phyloP scores from a whole-genome alignment of 2,113 vertebrate genomes.

The Lethenteron reissneri region DNA sequence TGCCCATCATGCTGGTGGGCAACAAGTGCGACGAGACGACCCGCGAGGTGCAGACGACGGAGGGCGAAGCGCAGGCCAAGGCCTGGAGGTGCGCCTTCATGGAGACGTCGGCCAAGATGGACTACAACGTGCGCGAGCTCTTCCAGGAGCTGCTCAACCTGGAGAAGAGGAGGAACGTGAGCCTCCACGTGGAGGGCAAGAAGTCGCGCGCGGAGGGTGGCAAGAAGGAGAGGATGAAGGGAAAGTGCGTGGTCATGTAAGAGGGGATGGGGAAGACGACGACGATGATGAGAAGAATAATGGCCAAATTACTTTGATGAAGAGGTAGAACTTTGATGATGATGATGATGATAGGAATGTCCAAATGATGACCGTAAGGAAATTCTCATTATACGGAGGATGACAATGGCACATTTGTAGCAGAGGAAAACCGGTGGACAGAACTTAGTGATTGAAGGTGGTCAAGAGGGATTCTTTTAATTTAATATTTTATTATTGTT shows the following conservation, averaged over 20 bases:
- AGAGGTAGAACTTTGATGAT: no score
- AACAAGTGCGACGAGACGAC: conserved; percentile 24
- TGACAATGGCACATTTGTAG: no score
- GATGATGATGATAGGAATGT: no score
- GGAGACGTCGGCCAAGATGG: conserved; percentile 28
- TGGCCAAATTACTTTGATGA: no score
- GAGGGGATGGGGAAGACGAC: neutral
- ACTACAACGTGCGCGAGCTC: conserved; percentile 29
- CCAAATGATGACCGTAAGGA: no score
- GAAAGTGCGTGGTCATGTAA: conserved; percentile 30
- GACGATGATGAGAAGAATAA: neutral
- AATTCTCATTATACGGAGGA: no score
- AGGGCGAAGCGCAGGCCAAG: conserved; percentile 21
- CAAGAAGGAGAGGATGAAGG: conserved; percentile 22
- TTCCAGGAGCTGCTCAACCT: conserved; percentile 27
- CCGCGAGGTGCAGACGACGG: conserved; percentile 21
- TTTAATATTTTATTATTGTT: no score
- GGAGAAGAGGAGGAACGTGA: conserved; percentile 22
- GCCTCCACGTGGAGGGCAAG: conserved; percentile 22
- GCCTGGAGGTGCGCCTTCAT: conserved; percentile 33
- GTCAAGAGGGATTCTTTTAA: no score
- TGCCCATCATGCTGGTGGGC: conserved; percentile 26
- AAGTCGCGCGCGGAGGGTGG: conserved; percentile 22
- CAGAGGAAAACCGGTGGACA: no score
- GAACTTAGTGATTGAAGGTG: no score